Evolutionary conservation across 2,113 vertebrate species (phyloP).

Genomic region (Rhinichthys klamathensis): DNA sequence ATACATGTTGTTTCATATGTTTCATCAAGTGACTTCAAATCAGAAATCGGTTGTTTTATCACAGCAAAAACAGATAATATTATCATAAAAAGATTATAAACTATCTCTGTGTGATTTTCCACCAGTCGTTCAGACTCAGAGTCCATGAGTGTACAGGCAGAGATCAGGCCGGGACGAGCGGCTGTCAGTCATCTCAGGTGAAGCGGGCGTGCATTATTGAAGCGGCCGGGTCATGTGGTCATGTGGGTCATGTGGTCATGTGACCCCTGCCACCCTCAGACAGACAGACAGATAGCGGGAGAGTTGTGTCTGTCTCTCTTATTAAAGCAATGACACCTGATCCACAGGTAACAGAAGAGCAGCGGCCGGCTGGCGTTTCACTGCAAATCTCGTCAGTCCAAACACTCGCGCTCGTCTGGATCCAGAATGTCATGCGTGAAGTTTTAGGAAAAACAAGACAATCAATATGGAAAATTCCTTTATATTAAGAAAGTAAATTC

Average conservation of each 20-base stretch:
- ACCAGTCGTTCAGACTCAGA: too few relatives aligned
- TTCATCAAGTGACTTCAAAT: not conserved
- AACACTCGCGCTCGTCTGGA: too few relatives aligned
- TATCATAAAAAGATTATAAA: not conserved
- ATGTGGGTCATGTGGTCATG: constrained; percentile 54
- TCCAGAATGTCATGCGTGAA: too few relatives aligned
- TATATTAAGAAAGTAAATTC: too few relatives aligned
- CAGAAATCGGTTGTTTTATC: not conserved
- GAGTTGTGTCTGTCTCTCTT: constrained; percentile 60
- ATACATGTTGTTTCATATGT: not conserved
- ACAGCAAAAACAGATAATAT: not conserved
- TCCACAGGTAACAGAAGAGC: constrained; percentile 68
- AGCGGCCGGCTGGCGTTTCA: constrained; percentile 70
- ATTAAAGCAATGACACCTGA: constrained; percentile 76
- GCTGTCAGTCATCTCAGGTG: constrained; percentile 65
- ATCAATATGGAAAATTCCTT: too few relatives aligned
- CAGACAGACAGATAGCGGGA: constrained; percentile 61
- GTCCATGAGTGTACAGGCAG: too few relatives aligned
- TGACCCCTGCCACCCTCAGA: constrained; percentile 61
- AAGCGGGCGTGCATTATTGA: constrained; percentile 70
- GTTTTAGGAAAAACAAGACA: too few relatives aligned
- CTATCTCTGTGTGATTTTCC: not conserved
- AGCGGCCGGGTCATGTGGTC: constrained; percentile 47
- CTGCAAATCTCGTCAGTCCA: not conserved
- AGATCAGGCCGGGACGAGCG: constrained; percentile 15